A percentile compares a stretch with the other conserved stretches of the same genome.
These are phyloP conservation scores for Gila robusta DNA, from an alignment of 2,797 vertebrate species.

Conservation along the genomic window DNA sequence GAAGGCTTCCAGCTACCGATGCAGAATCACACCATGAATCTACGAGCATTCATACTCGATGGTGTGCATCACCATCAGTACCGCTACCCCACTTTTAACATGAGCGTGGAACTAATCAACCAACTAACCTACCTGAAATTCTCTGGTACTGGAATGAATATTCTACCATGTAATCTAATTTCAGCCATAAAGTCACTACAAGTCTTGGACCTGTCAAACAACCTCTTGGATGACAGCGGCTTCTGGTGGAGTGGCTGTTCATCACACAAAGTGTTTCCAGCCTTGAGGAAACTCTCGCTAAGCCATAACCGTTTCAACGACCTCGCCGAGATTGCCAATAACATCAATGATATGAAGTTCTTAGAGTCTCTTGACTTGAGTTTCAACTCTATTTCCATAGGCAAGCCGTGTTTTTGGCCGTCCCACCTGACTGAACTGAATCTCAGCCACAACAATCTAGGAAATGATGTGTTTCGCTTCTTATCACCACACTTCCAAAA, in stretches of 20 bases:
- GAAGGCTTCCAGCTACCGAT: slow-evolving; percentile 66
- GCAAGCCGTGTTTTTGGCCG: slow-evolving; percentile 73
- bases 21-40: slow-evolving; percentile 59
- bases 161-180: slow-evolving; percentile 70
- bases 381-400: slow-evolving; percentile 75
- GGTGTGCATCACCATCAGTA: slow-evolving; percentile 71
- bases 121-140: slow-evolving; percentile 70
- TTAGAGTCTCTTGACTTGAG: slow-evolving; percentile 83
- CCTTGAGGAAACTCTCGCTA: slow-evolving; percentile 65
- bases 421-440: slow-evolving; percentile 75
- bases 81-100: slow-evolving; percentile 69
- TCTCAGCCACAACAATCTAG: slow-evolving; percentile 81
- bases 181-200: slow-evolving; percentile 67
- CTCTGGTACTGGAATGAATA: slow-evolving; percentile 73
- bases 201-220: slow-evolving; percentile 71
- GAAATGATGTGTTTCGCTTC: slow-evolving; percentile 77
- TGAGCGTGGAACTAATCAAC: slow-evolving; percentile 57
- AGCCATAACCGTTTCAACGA: slow-evolving; percentile 70
- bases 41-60: slow-evolving; percentile 66
- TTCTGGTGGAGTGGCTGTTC: slow-evolving; percentile 72
- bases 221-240: slow-evolving; percentile 68
- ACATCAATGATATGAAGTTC: slow-evolving; percentile 72
- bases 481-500: slow-evolving; percentile 76
- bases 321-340: slow-evolving; percentile 66
- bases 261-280: slow-evolving; percentile 63